Evolutionary conservation across 2,888 invertebrate species (phyloP).

Genomic region (Netelia virgata): DNA sequence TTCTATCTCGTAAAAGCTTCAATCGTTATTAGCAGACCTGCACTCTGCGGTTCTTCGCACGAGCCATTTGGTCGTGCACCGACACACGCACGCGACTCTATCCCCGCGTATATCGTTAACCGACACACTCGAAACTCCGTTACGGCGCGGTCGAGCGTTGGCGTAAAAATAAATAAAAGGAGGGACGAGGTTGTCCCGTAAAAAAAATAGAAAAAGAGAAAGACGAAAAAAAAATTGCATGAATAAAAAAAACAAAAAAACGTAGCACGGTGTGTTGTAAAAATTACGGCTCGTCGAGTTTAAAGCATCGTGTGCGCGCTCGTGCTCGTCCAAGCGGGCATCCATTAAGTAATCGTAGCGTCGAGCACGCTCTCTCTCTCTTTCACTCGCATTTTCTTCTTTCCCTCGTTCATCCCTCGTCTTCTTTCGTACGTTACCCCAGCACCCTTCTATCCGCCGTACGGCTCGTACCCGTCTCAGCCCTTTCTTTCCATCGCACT

Average conservation of each 20-base stretch:
- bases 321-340: background rate
- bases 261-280: slow-evolving; percentile 43
- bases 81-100: background rate
- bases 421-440: background rate
- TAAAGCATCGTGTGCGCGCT: background rate
- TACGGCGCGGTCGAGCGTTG: slow-evolving; percentile 42
- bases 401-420: background rate
- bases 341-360: slow-evolving; percentile 44
- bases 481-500: no score
- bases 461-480: no score
- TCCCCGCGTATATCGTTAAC: background rate
- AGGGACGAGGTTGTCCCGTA: slow-evolving; percentile 32
- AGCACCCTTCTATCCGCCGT: background rate
- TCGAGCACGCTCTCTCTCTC: slow-evolving; percentile 26
- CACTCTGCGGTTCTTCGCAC: no score
- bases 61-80: background rate
- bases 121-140: background rate
- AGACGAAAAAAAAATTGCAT: background rate
- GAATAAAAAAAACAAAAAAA: no score
- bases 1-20: no score
- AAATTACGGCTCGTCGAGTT: slow-evolving; percentile 31
- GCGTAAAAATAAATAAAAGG: slow-evolving; percentile 47
- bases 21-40: no score
- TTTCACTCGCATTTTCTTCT: slow-evolving; percentile 31
- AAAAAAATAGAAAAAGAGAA: slow-evolving; percentile 18